Evolutionary conservation across 2,888 invertebrate genomes (phyloP).

Genomic region (Charanyca ferruginea): DNA sequence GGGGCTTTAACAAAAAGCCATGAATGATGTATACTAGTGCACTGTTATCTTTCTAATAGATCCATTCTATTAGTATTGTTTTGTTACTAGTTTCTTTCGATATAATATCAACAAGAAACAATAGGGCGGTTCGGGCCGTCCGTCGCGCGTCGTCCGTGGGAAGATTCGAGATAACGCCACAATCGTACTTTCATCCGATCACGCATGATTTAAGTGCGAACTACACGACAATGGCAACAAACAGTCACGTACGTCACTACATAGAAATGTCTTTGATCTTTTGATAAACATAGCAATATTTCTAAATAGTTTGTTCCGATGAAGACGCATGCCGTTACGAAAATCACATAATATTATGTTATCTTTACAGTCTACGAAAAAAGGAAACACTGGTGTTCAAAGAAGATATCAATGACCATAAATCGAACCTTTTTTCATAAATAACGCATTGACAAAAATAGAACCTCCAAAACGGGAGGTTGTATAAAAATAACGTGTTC

Average conservation of each 20-base stretch:
- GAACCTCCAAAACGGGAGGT: slow-evolving; percentile 4
- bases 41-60: slow-evolving; percentile 77
- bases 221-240: slow-evolving; percentile 78
- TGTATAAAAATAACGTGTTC: slow-evolving; percentile 17
- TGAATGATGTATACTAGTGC: slow-evolving; percentile 74
- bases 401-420: not conserved
- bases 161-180: slow-evolving; percentile 83
- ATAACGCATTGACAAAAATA: slow-evolving; percentile 1
- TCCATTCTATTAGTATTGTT: slow-evolving; percentile 78
- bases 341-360: not conserved
- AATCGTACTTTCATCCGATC: slow-evolving; percentile 87
- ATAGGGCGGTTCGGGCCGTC: slow-evolving; percentile 68
- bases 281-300: slow-evolving; percentile 28
- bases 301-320: not conserved
- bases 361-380: not conserved
- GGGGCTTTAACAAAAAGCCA: slow-evolving; percentile 56
- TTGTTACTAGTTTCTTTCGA: slow-evolving; percentile 75
- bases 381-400: not conserved
- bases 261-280: slow-evolving; percentile 41
- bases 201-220: slow-evolving; percentile 88
- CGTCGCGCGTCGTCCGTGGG: slow-evolving; percentile 80
- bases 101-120: slow-evolving; percentile 75
- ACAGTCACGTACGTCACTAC: slow-evolving; percentile 54
- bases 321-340: not conserved
- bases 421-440: slow-evolving; percentile 6